Evolutionary conservation across 2,888 invertebrate genomes (phyloP).

Genomic region (Ormia ochracea): DNA sequence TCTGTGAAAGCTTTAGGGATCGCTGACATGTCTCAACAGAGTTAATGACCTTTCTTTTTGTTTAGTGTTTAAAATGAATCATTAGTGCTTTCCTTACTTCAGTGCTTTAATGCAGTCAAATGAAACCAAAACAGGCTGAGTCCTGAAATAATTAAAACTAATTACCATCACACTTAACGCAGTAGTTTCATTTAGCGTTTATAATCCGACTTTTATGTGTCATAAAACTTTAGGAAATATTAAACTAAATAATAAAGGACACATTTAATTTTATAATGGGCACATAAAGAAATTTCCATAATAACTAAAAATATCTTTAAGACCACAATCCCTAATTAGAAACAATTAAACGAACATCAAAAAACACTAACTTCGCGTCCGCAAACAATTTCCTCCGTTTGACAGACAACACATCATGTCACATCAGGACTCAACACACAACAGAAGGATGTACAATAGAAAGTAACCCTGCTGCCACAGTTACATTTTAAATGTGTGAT

Average conservation of each 20-base stretch:
- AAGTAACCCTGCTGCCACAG: slow-evolving; percentile 25
- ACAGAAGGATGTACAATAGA: neutral
- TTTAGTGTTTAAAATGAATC: no score
- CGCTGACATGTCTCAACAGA: no score
- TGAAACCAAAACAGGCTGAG: neutral
- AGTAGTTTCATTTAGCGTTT: slow-evolving; percentile 24
- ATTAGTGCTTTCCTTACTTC: no score
- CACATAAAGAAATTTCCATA: slow-evolving; percentile 56
- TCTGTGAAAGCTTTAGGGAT: no score
- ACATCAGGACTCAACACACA: slow-evolving; percentile 31
- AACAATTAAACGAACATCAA: slow-evolving; percentile 69
- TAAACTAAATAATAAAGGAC: slow-evolving; percentile 39
- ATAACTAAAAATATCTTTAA: slow-evolving; percentile 58
- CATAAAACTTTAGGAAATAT: slow-evolving; percentile 46
- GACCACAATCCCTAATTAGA: slow-evolving; percentile 70
- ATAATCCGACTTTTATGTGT: slow-evolving; percentile 48
- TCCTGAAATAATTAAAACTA: neutral
- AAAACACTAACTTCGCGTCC: slow-evolving; percentile 52
- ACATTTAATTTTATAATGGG: slow-evolving; percentile 58
- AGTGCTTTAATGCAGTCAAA: no score
- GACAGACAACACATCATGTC: slow-evolving; percentile 47
- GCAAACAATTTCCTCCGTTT: slow-evolving; percentile 36
- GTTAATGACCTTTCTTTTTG: no score
- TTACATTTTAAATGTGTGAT: slow-evolving; percentile 12
- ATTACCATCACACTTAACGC: neutral